Evolutionary conservation across 2,797 vertebrate species (phyloP).

Genomic region (Poeciliopsis turneri): DNA sequence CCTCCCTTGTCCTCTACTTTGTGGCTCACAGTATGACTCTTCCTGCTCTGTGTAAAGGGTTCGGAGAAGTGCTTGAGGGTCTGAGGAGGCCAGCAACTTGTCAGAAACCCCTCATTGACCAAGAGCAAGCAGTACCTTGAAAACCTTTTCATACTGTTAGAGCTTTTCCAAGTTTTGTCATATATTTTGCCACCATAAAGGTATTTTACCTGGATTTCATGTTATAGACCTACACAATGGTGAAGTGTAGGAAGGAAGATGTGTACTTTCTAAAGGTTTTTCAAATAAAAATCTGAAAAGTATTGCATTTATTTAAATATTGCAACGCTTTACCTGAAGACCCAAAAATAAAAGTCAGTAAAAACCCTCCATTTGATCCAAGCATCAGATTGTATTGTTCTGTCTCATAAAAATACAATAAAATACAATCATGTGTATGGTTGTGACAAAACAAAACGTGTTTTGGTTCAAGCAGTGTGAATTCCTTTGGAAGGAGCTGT

Average conservation of each 20-base stretch:
- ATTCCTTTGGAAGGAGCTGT: not conserved
- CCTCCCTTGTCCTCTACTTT: constrained; percentile 62
- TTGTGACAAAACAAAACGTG: not conserved
- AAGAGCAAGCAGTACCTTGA: not conserved
- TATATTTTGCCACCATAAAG: not conserved
- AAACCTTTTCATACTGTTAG: not conserved
- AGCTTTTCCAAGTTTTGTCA: not conserved
- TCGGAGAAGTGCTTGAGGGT: constrained; percentile 44
- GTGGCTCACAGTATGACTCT: constrained; percentile 55
- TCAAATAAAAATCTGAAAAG: not conserved
- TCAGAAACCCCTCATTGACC: constrained; percentile 38
- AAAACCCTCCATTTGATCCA: not conserved
- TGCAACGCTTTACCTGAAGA: not conserved
- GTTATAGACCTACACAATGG: too few relatives aligned
- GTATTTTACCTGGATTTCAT: not conserved
- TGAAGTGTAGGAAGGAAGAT: not conserved
- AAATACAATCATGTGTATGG: not conserved
- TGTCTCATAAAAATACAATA: not conserved
- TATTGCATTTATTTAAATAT: not conserved
- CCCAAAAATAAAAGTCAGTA: not conserved
- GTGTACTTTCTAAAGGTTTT: not conserved
- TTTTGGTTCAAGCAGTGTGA: not conserved
- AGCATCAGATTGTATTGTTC: not conserved
- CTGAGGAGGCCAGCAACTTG: constrained; percentile 30
- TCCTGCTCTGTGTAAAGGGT: constrained; percentile 45